Evolutionary conservation across 2,113 vertebrate genomes (phyloP).

Genomic region (Orthonyx spaldingii): DNA sequence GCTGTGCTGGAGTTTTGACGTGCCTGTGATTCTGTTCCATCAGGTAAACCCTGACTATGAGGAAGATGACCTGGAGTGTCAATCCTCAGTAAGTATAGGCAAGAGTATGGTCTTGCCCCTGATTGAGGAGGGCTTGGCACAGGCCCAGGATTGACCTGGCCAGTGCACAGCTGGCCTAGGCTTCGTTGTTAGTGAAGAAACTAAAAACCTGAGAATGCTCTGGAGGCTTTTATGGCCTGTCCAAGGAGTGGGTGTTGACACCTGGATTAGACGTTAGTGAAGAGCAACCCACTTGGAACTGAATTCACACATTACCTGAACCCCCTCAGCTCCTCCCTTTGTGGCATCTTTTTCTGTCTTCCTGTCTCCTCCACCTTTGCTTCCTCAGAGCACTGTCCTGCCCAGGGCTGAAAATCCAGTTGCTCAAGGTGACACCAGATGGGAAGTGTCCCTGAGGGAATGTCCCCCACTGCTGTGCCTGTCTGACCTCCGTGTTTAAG

Average conservation of each 20-base stretch:
- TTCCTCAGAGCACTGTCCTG: not conserved
- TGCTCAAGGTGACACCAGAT: not conserved
- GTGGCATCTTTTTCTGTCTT: not conserved
- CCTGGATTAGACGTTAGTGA: not conserved
- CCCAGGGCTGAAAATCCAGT: not conserved
- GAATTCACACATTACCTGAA: not conserved
- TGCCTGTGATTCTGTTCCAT: slow-evolving; percentile 77
- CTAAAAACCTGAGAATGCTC: not conserved
- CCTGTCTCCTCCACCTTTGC: not conserved
- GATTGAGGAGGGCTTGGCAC: slow-evolving; percentile 42
- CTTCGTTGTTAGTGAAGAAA: not conserved
- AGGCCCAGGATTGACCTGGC: not conserved
- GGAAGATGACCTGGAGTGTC: slow-evolving; percentile 89
- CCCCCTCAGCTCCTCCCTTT: not conserved
- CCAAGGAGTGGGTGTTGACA: not conserved
- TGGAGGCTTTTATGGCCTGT: not conserved
- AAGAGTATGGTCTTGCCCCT: slow-evolving; percentile 52
- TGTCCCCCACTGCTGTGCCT: not conserved
- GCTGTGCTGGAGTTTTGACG: slow-evolving; percentile 68
- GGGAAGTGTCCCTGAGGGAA: not conserved
- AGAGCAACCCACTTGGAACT: not conserved
- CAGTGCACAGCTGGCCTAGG: not conserved
- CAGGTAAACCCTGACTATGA: slow-evolving; percentile 95
- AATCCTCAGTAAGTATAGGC: slow-evolving; percentile 87
- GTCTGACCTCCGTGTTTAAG: not conserved